These are phyloP conservation scores for Pitangus sulphuratus DNA, from an alignment of 2,797 vertebrate species.

Conservation along the genomic window DNA sequence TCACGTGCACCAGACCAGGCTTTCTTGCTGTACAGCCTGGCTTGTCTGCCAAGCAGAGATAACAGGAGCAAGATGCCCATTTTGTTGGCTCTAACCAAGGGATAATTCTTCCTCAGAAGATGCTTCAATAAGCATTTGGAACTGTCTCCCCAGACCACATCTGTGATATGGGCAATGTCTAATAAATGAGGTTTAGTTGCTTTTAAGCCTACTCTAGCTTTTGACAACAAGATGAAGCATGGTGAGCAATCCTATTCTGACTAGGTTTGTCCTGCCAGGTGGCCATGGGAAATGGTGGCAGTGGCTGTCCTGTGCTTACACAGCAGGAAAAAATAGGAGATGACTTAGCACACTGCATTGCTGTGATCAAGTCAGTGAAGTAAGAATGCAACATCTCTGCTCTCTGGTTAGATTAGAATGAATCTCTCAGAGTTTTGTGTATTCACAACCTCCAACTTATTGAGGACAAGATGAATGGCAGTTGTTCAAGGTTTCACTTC, in stretches of 20 bases:
- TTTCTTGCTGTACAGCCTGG: fast-evolving
- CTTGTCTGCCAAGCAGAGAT: neutral
- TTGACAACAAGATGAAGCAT: neutral
- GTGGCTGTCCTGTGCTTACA: neutral
- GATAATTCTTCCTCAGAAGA: neutral
- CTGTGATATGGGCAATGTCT: neutral
- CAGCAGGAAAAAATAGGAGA: neutral
- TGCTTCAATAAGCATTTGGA: neutral
- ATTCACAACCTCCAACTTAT: neutral
- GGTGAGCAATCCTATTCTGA: neutral
- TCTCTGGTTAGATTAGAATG: neutral
- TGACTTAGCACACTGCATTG: neutral
- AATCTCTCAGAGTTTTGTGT: neutral
- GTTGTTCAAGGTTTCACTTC: neutral
- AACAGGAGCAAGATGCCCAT: neutral
- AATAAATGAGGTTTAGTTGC: neutral
- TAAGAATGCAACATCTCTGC: neutral
- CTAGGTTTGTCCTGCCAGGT: neutral
- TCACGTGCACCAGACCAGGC: neutral
- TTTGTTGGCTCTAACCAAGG: neutral
- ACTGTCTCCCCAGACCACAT: neutral
- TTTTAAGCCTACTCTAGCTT: neutral
- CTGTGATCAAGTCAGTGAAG: neutral
- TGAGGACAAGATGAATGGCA: neutral
- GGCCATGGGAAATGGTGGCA: neutral